Conservation (phyloP, 2,888 invertebrate species). For the Andrena chrysosceles region DNA sequence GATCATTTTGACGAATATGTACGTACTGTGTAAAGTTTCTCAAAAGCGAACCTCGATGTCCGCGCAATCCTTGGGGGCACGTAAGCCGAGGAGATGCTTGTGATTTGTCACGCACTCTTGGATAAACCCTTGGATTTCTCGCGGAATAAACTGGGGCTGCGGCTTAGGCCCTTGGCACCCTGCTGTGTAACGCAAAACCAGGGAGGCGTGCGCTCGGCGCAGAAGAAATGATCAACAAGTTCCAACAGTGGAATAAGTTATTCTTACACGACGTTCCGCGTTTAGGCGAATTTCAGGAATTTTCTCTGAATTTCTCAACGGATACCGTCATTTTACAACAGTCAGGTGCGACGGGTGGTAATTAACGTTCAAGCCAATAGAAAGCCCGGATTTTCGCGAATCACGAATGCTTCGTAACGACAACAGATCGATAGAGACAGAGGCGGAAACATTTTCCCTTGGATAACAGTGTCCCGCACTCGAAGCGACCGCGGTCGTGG, state of each 20-base stretch:
- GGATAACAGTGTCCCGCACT: slow-evolving; percentile 42
- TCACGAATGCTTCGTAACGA: background rate
- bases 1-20: slow-evolving; percentile 9
- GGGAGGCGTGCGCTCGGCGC: slow-evolving; percentile 1
- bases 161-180: slow-evolving; percentile 23
- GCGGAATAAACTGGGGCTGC: slow-evolving; percentile 21
- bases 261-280: background rate
- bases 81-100: slow-evolving; percentile 30
- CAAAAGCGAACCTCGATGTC: background rate
- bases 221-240: background rate
- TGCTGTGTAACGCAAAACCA: slow-evolving; percentile 27
- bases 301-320: slow-evolving; percentile 18
- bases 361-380: slow-evolving; percentile 24
- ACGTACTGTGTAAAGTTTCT: background rate
- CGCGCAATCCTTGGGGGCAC: slow-evolving; percentile 15
- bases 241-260: background rate
- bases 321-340: background rate
- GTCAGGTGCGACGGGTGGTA: background rate
- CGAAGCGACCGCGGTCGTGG: slow-evolving; percentile 27
- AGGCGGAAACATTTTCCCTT: slow-evolving; percentile 36
- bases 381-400: slow-evolving; percentile 15
- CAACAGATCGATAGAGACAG: slow-evolving; percentile 36
- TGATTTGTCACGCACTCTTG: slow-evolving; percentile 37
- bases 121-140: slow-evolving; percentile 30
- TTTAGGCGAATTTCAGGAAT: background rate